A percentile compares a stretch with the other conserved stretches of the same genome.
Evolutionary conservation across 2,113 vertebrate genomes (phyloP).

Genomic region (Brachyistius frenatus): DNA sequence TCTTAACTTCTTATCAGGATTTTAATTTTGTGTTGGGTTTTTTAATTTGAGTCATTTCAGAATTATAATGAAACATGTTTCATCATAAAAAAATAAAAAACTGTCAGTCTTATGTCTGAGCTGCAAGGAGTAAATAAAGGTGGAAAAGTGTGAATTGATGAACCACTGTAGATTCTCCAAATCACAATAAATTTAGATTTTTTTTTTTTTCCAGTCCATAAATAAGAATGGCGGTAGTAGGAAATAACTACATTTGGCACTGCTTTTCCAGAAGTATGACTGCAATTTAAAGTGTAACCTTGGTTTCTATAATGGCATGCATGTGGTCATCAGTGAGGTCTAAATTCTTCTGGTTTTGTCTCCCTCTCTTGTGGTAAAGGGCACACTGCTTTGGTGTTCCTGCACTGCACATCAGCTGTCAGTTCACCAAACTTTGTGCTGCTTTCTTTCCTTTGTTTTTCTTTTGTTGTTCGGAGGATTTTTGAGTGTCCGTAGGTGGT

Average conservation of each 20-base stretch:
- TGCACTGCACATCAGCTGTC: neutral
- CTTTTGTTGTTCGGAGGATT: neutral
- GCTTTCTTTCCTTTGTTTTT: neutral
- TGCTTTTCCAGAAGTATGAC: neutral
- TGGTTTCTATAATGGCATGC: neutral
- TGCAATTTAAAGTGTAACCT: neutral
- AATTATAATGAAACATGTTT: neutral
- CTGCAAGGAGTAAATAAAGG: too few relatives aligned
- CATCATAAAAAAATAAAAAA: too few relatives aligned
- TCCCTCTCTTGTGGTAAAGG: neutral
- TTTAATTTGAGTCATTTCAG: neutral
- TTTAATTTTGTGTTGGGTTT: neutral
- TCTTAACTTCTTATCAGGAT: neutral
- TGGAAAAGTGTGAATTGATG: too few relatives aligned
- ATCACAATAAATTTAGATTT: neutral
- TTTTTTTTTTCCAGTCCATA: neutral
- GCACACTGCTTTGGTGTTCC: neutral
- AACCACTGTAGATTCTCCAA: too few relatives aligned
- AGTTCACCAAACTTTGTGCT: neutral
- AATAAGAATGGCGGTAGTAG: too few relatives aligned
- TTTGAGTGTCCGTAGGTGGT: conserved; percentile 30
- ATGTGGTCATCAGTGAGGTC: neutral
- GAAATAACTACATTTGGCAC: neutral
- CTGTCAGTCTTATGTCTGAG: too few relatives aligned
- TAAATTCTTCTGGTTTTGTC: conserved; percentile 8